Evolutionary conservation across 2,113 vertebrate species (phyloP).

Genomic region (Polypterus bichir): DNA sequence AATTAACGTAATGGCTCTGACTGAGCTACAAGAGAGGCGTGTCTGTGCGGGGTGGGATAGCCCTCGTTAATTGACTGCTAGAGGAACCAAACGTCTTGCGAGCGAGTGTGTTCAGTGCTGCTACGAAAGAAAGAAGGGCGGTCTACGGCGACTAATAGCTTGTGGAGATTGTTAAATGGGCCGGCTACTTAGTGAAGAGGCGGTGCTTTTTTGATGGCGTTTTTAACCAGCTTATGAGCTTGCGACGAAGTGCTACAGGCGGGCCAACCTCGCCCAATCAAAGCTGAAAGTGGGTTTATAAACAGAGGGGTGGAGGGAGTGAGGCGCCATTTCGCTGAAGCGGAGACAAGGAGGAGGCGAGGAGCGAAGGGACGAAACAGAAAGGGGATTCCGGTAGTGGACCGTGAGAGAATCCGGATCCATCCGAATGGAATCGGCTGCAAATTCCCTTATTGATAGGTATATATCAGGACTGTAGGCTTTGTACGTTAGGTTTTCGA

Average conservation of each 20-base stretch:
- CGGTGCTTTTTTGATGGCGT: slow-evolving; percentile 27
- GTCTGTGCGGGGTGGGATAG: neutral
- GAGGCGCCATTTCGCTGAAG: slow-evolving; percentile 57
- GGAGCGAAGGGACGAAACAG: slow-evolving; percentile 30
- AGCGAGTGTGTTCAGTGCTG: slow-evolving; percentile 20
- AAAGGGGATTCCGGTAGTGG: slow-evolving; percentile 27
- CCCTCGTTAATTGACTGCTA: slow-evolving; percentile 11
- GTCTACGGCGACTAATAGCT: slow-evolving; percentile 18
- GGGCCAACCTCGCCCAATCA: slow-evolving; percentile 33
- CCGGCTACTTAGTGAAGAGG: slow-evolving; percentile 8
- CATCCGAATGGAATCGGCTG: slow-evolving; percentile 58
- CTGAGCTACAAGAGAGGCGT: slow-evolving; percentile 19
- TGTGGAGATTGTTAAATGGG: neutral
- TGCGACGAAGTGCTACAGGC: slow-evolving; percentile 22
- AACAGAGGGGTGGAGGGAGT: slow-evolving; percentile 37
- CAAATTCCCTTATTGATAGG: slow-evolving; percentile 55
- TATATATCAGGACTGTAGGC: slow-evolving; percentile 47
- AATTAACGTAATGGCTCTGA: slow-evolving; percentile 33
- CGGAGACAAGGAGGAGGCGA: slow-evolving; percentile 17
- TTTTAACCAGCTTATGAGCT: slow-evolving; percentile 20
- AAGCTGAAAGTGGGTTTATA: slow-evolving; percentile 34
- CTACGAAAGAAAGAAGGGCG: slow-evolving; percentile 21
- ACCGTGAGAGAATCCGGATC: slow-evolving; percentile 49
- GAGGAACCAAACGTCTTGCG: slow-evolving; percentile 9
- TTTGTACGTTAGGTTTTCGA: slow-evolving; percentile 6